Percentiles rank a stretch among this genome's conserved stretches.
Conservation (phyloP, 2,888 invertebrate genomes). For the Orthosia gracilis region DNA sequence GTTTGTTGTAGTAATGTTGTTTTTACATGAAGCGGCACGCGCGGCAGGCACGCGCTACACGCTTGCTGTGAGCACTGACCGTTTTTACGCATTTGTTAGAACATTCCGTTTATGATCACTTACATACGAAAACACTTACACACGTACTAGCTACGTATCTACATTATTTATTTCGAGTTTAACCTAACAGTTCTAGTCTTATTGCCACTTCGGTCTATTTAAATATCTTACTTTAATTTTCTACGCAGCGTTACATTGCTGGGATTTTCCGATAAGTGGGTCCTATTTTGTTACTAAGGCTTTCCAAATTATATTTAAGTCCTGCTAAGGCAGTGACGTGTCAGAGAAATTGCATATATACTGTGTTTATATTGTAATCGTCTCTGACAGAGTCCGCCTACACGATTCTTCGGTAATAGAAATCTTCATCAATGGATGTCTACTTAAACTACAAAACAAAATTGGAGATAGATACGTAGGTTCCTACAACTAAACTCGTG, state of each 20-base stretch:
- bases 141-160: constrained; percentile 6
- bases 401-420: constrained; percentile 49
- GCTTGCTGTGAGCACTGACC: constrained; percentile 19
- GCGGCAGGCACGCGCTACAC: constrained; percentile 28
- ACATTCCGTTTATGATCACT: constrained; percentile 34
- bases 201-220: not conserved
- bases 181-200: constrained; percentile 7
- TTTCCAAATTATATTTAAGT: constrained; percentile 41
- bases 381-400: constrained; percentile 47
- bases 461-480: not conserved
- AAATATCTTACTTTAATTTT: constrained; percentile 10
- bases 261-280: not conserved
- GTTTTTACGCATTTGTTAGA: constrained; percentile 37
- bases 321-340: constrained; percentile 6
- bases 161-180: constrained; percentile 23
- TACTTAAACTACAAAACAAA: constrained; percentile 12
- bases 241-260: constrained; percentile 1
- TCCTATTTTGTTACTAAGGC: constrained; percentile 7
- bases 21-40: constrained; percentile 43
- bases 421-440: constrained; percentile 31
- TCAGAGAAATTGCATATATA: constrained; percentile 50
- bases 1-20: constrained; percentile 43
- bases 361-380: constrained; percentile 50
- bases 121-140: constrained; percentile 17
- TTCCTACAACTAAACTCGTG: not conserved